Evolutionary conservation across 2,113 vertebrate genomes (phyloP).

Genomic region (Toxotes jaculatrix): DNA sequence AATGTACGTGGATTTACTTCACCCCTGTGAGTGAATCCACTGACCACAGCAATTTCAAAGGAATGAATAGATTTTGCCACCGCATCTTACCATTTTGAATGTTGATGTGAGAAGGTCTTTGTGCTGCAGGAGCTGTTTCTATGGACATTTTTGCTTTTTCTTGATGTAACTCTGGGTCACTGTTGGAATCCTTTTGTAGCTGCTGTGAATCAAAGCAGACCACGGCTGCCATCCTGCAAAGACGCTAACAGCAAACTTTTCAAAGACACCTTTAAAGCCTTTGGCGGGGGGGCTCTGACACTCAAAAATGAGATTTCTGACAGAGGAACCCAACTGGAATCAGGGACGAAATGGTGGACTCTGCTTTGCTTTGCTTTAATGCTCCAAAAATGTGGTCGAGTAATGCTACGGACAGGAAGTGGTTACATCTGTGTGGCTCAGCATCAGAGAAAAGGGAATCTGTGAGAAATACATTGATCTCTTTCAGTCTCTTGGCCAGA

Average conservation of each 20-base stretch:
- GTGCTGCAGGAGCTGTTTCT: slow-evolving; percentile 11
- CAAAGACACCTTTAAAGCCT: slow-evolving; percentile 23
- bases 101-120: neutral
- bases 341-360: neutral
- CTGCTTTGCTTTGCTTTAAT: neutral
- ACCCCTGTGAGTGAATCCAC: neutral
- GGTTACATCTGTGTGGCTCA: slow-evolving; percentile 37
- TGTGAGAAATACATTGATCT: slow-evolving; percentile 51
- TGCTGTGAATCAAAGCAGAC: slow-evolving; percentile 27
- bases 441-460: slow-evolving; percentile 35
- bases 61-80: neutral
- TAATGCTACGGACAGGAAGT: neutral
- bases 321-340: neutral
- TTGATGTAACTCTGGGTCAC: slow-evolving; percentile 27
- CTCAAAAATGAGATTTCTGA: neutral
- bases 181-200: slow-evolving; percentile 36
- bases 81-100: neutral
- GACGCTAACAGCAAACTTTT: slow-evolving; percentile 4
- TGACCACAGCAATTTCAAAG: neutral
- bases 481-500: slow-evolving; percentile 36
- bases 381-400: slow-evolving; percentile 1
- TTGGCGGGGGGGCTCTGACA: neutral
- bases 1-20: neutral
- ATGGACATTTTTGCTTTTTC: neutral
- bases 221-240: slow-evolving; percentile 20